Evolutionary conservation across 2,888 invertebrate species (phyloP).

Genomic region (Frankliniella fusca): DNA sequence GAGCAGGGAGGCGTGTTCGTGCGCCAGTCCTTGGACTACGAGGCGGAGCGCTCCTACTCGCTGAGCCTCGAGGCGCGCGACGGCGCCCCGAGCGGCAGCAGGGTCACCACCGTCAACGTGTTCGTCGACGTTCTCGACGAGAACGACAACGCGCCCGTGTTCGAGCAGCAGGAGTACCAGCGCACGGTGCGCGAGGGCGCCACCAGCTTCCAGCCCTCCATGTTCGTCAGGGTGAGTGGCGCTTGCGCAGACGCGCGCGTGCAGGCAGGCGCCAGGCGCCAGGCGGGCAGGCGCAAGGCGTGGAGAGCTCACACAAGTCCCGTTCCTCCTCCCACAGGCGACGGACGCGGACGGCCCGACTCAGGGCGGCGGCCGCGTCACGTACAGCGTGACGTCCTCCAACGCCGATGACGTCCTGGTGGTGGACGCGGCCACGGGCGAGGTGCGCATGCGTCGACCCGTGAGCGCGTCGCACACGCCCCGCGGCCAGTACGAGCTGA

Average conservation of each 20-base stretch:
- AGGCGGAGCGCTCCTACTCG: conserved; percentile 73
- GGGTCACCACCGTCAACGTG: conserved; percentile 64
- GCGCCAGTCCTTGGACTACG: conserved; percentile 66
- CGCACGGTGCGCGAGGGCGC: conserved; percentile 74
- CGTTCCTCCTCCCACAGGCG: conserved; percentile 51
- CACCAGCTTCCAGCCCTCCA: conserved; percentile 70
- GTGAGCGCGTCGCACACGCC: conserved; percentile 70
- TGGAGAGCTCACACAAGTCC: too few species aligned
- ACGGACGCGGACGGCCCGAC: conserved; percentile 68
- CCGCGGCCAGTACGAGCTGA: conserved; percentile 66
- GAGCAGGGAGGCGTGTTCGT: conserved; percentile 65
- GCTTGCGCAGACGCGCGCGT: too few species aligned
- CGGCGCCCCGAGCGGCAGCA: conserved; percentile 76
- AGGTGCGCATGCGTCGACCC: conserved; percentile 59
- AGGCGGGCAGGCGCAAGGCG: too few species aligned
- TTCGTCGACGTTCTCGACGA: conserved; percentile 68
- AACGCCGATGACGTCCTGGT: conserved; percentile 51
- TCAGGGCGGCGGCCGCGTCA: conserved; percentile 65
- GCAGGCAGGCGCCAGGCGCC: too few species aligned
- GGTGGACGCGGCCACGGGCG: conserved; percentile 66
- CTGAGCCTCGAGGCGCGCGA: conserved; percentile 75
- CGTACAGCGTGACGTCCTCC: conserved; percentile 48
- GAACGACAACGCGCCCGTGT: conserved; percentile 71
- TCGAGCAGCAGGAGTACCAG: conserved; percentile 65
- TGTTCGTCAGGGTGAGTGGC: conserved; percentile 60